phyloP scores from a whole-genome alignment of 92 coral and sea anemone genomes.

The Palythoa grandis region DNA sequence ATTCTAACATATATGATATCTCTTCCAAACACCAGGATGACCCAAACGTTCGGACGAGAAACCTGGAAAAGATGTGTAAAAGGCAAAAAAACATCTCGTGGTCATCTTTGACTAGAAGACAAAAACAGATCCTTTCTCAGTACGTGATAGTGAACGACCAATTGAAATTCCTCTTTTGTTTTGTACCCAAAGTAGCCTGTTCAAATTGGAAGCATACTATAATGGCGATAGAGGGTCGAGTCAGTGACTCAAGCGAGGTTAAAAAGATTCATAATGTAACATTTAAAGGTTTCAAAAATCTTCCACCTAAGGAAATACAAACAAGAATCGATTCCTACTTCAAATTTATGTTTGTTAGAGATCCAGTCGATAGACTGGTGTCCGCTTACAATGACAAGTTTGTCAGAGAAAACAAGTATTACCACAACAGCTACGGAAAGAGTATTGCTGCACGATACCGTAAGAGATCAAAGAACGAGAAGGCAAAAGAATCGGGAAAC shows the following conservation, averaged over 20 bases:
- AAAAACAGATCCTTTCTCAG: slow-evolving; percentile 57
- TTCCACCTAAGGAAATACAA: slow-evolving; percentile 60
- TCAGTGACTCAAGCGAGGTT: slow-evolving; percentile 46
- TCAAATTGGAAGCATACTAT: slow-evolving; percentile 88
- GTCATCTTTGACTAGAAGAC: slow-evolving; percentile 59
- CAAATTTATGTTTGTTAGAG: slow-evolving; percentile 82
- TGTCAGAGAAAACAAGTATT: slow-evolving; percentile 29
- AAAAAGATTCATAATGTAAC: slow-evolving; percentile 53
- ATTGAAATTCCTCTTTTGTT: slow-evolving; percentile 66
- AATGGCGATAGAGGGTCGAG: slow-evolving; percentile 64
- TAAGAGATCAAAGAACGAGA: slow-evolving; percentile 19
- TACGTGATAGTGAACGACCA: slow-evolving; percentile 76
- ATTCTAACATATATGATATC: neutral
- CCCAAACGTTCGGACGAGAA: slow-evolving; percentile 14
- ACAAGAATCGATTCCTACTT: slow-evolving; percentile 65
- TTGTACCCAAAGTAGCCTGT: slow-evolving; percentile 81
- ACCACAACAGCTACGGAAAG: slow-evolving; percentile 53
- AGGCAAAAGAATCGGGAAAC: slow-evolving; percentile 24
- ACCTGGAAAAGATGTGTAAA: slow-evolving; percentile 14
- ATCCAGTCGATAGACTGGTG: slow-evolving; percentile 75
- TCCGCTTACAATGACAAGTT: slow-evolving; percentile 82
- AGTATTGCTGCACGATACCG: slow-evolving; percentile 50
- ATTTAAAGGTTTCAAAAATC: slow-evolving; percentile 58
- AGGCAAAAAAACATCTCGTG: slow-evolving; percentile 41
- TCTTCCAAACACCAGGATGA: neutral